Evolutionary conservation across 2,888 invertebrate species (phyloP), one percentile per base, ranked within the genome.

Genomic region (Acronicta alni): DNA sequence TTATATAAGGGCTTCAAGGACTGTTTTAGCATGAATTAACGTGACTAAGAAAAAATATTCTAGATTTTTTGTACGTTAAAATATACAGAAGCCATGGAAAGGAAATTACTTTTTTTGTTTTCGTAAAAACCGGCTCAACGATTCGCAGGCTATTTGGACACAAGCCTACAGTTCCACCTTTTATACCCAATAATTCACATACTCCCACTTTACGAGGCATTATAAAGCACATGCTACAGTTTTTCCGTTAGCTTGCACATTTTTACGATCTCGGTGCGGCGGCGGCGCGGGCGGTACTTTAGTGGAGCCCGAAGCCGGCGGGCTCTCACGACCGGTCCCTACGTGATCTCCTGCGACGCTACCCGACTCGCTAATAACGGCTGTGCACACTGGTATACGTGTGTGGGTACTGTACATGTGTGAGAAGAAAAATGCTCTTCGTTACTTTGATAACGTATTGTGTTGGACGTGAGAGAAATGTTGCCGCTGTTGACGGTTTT

Each of bases 161-260:
- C 15, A 20, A 46, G 38, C 58, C 71, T 71, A 70, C 71, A 71
- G 54, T 71, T 54, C 51, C 71, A 71, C 66, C 65, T 65, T 72
- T 74, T 68, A 65, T 66, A 48, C 52, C 48, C 56, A 66, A 73
- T 75, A 73, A 76, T 57, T 69, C 67, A 61, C 49, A 58, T 49
- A 32, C 30, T 26, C 49, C 43, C 41, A 65, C 52, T 75, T 75
- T 69, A 69, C 64, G 64, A 69, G 66, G 58, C 64, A 76, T 73
- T 74, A 69, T 65, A 69, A 58, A 67, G 69, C 69, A 72, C 60
- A 72, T 75, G 75, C 57, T 72, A 74, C 80, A 76, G 72, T 80
- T 84, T 88, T 88, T 89, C 89, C 88, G 87, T 90, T 87, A 86
- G 84, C 82, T 87, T 89, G 89, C 89, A 90, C 90, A 90, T 89